phyloP scores from a whole-genome alignment of 2,888 invertebrate genomes.

The Gerosis bhagava region DNA sequence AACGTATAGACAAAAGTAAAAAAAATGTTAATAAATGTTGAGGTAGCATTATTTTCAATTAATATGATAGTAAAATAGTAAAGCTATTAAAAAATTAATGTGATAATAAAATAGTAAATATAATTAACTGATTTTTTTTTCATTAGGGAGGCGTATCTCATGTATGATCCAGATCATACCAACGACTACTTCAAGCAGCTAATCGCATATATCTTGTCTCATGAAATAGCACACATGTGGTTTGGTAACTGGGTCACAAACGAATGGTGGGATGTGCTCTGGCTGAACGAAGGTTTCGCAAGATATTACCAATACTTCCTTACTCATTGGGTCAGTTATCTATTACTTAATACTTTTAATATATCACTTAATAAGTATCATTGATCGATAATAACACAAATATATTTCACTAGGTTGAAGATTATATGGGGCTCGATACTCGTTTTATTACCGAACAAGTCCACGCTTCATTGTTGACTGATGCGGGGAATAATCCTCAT shows the following conservation, averaged over 20 bases:
- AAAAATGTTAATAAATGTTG: too few relatives aligned
- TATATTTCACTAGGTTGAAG: constrained; percentile 81
- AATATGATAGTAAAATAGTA: too few relatives aligned
- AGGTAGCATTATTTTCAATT: too few relatives aligned
- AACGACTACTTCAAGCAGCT: constrained; percentile 70
- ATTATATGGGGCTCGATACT: constrained; percentile 83
- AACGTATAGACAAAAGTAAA: too few relatives aligned
- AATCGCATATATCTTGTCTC: constrained; percentile 83
- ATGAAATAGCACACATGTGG: constrained; percentile 90
- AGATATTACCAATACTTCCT: constrained; percentile 88
- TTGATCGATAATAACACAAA: too few relatives aligned
- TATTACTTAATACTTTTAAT: too few relatives aligned
- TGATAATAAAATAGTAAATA: neutral
- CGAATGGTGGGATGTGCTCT: constrained; percentile 85
- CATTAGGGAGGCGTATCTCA: constrained; percentile 66
- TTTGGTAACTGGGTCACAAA: constrained; percentile 86
- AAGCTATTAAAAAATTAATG: too few relatives aligned
- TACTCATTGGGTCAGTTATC: constrained; percentile 81
- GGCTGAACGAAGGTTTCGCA: constrained; percentile 87
- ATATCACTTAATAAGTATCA: too few relatives aligned
- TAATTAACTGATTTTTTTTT: neutral
- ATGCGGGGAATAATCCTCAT: constrained; percentile 80
- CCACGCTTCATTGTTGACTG: constrained; percentile 83
- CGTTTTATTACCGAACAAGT: constrained; percentile 88
- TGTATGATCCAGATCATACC: constrained; percentile 65